These are phyloP conservation scores for mouse (Mus musculus) DNA, from an alignment of 2,113 vertebrate genomes.

Conservation along the genomic window DNA sequence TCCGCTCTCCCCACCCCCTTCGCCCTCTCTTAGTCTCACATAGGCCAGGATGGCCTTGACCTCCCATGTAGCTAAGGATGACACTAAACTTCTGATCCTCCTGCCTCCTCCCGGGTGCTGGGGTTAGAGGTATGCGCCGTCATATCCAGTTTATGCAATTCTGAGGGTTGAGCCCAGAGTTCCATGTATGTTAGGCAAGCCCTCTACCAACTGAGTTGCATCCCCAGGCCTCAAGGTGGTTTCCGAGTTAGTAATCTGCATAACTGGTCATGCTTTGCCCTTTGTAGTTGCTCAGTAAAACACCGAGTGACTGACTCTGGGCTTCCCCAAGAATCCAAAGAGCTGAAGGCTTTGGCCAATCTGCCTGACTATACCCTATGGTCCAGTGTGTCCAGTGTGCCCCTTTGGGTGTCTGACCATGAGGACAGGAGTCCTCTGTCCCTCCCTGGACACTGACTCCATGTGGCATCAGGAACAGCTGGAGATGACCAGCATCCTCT, in stretches of 20 bases:
- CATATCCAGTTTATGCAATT: not conserved
- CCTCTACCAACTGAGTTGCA: not conserved
- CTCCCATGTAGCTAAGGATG: not conserved
- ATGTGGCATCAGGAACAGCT: not conserved
- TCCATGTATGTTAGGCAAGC: not conserved
- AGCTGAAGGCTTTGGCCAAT: not conserved
- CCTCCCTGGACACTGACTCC: fast-evolving
- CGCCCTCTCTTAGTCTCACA: not conserved
- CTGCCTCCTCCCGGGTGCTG: not conserved
- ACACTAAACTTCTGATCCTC: not conserved
- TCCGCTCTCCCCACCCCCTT: too few species aligned
- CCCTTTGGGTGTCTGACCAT: not conserved
- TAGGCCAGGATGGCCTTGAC: not conserved
- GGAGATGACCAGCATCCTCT: not conserved
- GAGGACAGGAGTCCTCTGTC: not conserved
- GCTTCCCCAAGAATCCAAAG: not conserved
- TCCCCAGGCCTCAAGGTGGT: not conserved
- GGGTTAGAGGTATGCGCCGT: not conserved
- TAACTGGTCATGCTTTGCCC: not conserved
- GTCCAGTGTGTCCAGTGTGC: fast-evolving
- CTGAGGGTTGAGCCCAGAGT: not conserved
- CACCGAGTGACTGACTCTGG: fast-evolving
- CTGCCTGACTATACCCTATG: fast-evolving
- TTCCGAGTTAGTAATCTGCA: not conserved
- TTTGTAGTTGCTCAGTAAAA: not conserved